These are phyloP conservation scores for Drosophila willistoni DNA, from an alignment of 1,140 invertebrate species.

Conservation along the genomic window DNA sequence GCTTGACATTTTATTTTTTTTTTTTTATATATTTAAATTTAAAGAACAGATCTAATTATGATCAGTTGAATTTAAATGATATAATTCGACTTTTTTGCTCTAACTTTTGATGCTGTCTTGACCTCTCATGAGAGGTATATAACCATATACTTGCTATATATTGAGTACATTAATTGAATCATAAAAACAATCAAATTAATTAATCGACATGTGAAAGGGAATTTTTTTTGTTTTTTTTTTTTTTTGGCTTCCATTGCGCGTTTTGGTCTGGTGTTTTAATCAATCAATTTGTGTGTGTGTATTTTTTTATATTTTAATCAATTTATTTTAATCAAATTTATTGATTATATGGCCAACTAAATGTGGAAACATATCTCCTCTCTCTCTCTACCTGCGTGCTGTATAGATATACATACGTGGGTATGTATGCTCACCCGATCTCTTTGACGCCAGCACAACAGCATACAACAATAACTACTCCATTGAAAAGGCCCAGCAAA, in stretches of 20 bases:
- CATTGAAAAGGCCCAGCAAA: too few species aligned
- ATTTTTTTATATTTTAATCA: constrained; percentile 49
- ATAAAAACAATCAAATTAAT: constrained; percentile 55
- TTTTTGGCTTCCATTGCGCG: not conserved
- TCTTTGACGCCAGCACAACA: not conserved
- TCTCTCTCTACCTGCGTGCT: not conserved
- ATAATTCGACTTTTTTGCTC: not conserved
- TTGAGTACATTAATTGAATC: constrained; percentile 48
- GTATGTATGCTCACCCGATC: not conserved
- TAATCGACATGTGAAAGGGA: constrained; percentile 33
- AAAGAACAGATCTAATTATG: too few species aligned
- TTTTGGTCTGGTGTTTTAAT: not conserved
- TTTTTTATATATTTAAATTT: not conserved
- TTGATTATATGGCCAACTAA: constrained; percentile 58
- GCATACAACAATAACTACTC: not conserved
- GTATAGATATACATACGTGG: not conserved
- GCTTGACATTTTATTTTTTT: not conserved
- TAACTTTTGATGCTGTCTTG: not conserved
- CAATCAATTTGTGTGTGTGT: not conserved
- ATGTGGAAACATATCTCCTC: constrained; percentile 1
- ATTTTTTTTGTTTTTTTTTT: not conserved
- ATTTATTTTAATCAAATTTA: constrained; percentile 74
- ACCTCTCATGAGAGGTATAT: not conserved
- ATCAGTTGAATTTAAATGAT: too few species aligned
- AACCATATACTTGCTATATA: not conserved